phyloP scores from a whole-genome alignment of 2,797 vertebrate species.

The Micrastur ruficollis region DNA sequence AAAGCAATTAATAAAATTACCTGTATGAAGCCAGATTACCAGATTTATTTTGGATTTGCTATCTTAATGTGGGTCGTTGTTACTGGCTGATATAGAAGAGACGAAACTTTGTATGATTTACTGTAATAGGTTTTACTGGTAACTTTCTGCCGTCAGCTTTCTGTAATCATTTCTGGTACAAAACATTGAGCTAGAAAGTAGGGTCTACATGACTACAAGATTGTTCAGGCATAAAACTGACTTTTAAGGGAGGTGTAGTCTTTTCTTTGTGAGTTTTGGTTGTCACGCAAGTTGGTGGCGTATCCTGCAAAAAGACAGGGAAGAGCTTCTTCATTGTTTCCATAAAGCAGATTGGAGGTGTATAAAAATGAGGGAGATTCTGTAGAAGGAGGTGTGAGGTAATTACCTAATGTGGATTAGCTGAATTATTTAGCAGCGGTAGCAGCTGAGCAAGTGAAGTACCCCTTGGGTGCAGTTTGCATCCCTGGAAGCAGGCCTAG shows the following conservation, averaged over 20 bases:
- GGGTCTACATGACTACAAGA: background rate
- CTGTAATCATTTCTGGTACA: background rate
- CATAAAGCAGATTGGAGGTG: background rate
- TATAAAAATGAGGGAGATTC: background rate
- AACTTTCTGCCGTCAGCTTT: background rate
- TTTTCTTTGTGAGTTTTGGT: background rate
- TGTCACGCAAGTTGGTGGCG: background rate
- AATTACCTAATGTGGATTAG: background rate
- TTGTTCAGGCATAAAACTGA: background rate
- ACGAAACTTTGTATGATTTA: background rate
- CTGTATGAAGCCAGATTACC: slow-evolving; percentile 13
- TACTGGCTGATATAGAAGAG: background rate
- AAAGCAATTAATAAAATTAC: slow-evolving; percentile 58
- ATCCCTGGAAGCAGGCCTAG: background rate
- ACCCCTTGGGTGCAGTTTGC: background rate
- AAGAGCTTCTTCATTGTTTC: background rate
- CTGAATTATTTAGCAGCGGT: background rate
- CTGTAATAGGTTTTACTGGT: background rate
- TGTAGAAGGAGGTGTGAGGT: background rate
- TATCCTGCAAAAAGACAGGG: background rate
- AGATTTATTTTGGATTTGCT: slow-evolving; percentile 6
- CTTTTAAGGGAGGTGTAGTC: background rate
- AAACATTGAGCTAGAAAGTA: background rate
- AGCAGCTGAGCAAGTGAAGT: background rate
- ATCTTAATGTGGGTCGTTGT: background rate